phyloP scores from a whole-genome alignment of 2,797 vertebrate species.

The Sciurus carolinensis region DNA sequence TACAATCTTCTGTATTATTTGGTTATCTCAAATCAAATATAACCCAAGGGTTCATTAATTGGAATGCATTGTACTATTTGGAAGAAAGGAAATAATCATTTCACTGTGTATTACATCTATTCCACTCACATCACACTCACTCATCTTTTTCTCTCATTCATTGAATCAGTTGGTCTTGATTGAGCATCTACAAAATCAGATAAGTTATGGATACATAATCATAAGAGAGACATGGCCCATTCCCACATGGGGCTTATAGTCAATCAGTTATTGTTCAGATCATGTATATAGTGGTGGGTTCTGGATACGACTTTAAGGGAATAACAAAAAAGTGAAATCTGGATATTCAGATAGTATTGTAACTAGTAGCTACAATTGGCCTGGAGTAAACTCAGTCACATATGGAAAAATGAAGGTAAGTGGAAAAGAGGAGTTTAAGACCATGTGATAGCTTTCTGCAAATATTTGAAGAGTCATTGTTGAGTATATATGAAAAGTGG shows the following conservation, averaged over 20 bases:
- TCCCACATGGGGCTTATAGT: neutral
- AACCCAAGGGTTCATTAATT: neutral
- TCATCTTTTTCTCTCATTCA: neutral
- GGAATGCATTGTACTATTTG: neutral
- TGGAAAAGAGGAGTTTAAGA: constrained; percentile 19
- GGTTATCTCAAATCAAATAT: neutral
- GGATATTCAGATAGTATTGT: neutral
- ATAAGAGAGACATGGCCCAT: neutral
- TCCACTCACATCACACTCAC: neutral
- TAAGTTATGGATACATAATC: neutral
- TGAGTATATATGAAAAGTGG: neutral
- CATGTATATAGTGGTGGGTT: neutral
- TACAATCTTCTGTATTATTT: neutral
- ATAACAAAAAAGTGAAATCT: constrained; percentile 27
- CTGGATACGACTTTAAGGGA: neutral
- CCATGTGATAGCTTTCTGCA: neutral
- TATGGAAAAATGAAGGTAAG: neutral
- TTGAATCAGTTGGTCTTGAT: neutral
- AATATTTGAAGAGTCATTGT: neutral
- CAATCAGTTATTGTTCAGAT: neutral
- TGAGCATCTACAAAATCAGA: neutral
- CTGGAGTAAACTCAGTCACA: neutral
- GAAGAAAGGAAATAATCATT: constrained; percentile 21
- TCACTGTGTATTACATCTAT: neutral
- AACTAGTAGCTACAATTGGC: neutral